These are phyloP conservation scores for Apistogramma diplotaenia DNA, from an alignment of 2,113 vertebrate genomes.

Conservation along the genomic window DNA sequence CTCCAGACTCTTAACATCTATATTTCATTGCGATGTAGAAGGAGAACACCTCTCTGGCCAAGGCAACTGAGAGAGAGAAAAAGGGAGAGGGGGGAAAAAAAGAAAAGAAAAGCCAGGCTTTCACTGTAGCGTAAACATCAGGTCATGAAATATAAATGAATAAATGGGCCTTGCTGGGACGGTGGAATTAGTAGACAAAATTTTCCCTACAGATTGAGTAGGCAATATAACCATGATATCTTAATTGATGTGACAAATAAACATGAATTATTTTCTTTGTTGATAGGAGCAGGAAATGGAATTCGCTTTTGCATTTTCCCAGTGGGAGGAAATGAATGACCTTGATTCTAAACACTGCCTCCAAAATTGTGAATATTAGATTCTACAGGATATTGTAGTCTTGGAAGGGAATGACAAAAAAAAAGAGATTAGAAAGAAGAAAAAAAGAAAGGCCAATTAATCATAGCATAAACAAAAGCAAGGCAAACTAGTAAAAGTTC, in stretches of 20 bases:
- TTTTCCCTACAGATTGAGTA: constrained; percentile 57
- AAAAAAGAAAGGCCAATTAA: not conserved
- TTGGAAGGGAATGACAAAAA: not conserved
- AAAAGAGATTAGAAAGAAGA: not conserved
- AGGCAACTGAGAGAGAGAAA: constrained; percentile 9
- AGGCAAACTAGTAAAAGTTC: not conserved
- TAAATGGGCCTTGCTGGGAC: constrained; percentile 57
- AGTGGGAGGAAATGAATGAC: not conserved
- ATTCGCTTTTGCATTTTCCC: constrained; percentile 5
- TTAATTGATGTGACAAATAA: constrained; percentile 70
- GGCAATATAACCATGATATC: constrained; percentile 53
- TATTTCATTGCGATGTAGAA: constrained; percentile 78
- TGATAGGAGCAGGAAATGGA: constrained; percentile 8
- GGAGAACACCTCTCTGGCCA: constrained; percentile 52
- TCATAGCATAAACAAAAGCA: not conserved
- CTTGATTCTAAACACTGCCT: constrained; percentile 26
- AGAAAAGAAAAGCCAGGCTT: constrained; percentile 30
- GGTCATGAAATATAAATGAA: constrained; percentile 74
- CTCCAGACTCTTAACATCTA: constrained; percentile 79
- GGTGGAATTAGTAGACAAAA: constrained; percentile 65
- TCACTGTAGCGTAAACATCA: constrained; percentile 60
- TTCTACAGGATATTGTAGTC: not conserved
- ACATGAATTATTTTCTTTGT: constrained; percentile 52
- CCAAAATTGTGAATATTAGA: constrained; percentile 11
- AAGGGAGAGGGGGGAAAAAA: constrained; percentile 27